Evolutionary conservation across 2,113 vertebrate species (phyloP), one percentile per base, ranked within the genome.

Genomic region (Bos indicus): DNA sequence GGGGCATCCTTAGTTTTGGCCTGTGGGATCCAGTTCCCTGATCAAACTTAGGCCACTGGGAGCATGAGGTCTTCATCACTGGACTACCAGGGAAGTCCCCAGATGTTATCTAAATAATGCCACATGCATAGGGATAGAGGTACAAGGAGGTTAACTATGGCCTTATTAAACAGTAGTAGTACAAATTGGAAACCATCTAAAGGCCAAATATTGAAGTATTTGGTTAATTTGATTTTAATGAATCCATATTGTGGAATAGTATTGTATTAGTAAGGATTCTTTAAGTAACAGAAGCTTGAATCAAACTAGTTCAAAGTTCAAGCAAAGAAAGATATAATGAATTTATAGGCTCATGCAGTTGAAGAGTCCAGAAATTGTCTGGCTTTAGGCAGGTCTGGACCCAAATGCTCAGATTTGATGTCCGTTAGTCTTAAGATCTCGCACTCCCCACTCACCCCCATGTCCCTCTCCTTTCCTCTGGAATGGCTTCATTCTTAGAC

Each of bases 221-320:
- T 86, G 7, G 12, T 91, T 95, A 85, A 90, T 56, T 92, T 88
- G 30, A 94, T 60, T 94, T 94, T 85, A 82, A 62, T 40, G 14
- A 16, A 57, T 64, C 4, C 12, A 57, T 82, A 54, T 86, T 88
- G 33, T 78, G 23, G 51, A 86, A 93, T 46, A 82, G 81, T 80
- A 67, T 15, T 84, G 14, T 28, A 56, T 88, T 71, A 56, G 14
- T 60, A 77, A 77, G 23, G 19, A 43, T 15, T 82, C 52, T 74
- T 88, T 85, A 95, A 91, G 43, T 71, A 67, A 54, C 11, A 88
- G 51, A 95, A 91, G 23, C 25, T 33, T 84, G 43, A 92, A 52
- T 93, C 48, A 95, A 81, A 85, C n/a, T 78, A 95, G 51, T 59
- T 84, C 36, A 67, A 62, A 95, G 51, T 59, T 80, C 36, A 59